Base-by-base conservation (phyloP, 2,113 vertebrate genomes). In the Aphelocoma coerulescens region DNA sequence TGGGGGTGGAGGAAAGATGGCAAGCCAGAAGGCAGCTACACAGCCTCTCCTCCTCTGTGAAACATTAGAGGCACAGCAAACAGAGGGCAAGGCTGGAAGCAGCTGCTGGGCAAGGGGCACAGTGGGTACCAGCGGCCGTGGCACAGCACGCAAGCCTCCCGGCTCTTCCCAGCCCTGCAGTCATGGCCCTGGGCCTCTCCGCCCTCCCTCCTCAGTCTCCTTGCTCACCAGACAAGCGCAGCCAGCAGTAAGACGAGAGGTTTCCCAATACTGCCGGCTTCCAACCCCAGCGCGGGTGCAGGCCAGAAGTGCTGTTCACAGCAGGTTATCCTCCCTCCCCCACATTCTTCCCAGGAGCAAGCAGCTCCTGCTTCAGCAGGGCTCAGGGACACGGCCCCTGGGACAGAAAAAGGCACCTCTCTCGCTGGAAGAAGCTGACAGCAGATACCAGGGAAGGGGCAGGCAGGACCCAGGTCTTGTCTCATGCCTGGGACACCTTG, bases 191-290 rank as follows among this genome's bases (percentile, higher is more conserved):
- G 14, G 2, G 63, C 67, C 55, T 39, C 62, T 39, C 75, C 0
- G 3, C 74, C 68, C 77, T 87, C 73, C 46, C 87, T 69, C 44
- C 79, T 61, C 84, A 32, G 69, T 61, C 94, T 96, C 91, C 93
- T 96, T 88, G 86, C 63, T 59, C 15, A 9, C 63, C 95, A 90
- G 88, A 85, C 35, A 30, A 95, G 89, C 1, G 2, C 58, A 95
- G 94, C 87, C 94, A 72, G 89, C 69, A 41, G 92, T 87, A 95
- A 96, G 91, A 95, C 1, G 93, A 96, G 95, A 89, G 72, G 21
- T 94, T 96, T 94, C 95, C 95, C 95, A 91, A 89, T 95, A 95
- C 80, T 23, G 81, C 55, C 0, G 0, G 75, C 59, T 93, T 77
- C 76, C 22, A 11, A 33, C 10, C 35, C 74, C 43, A 58, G 88